Evolutionary conservation across 1,140 invertebrate species (phyloP).

Genomic region (Trichogramma pretiosum): DNA sequence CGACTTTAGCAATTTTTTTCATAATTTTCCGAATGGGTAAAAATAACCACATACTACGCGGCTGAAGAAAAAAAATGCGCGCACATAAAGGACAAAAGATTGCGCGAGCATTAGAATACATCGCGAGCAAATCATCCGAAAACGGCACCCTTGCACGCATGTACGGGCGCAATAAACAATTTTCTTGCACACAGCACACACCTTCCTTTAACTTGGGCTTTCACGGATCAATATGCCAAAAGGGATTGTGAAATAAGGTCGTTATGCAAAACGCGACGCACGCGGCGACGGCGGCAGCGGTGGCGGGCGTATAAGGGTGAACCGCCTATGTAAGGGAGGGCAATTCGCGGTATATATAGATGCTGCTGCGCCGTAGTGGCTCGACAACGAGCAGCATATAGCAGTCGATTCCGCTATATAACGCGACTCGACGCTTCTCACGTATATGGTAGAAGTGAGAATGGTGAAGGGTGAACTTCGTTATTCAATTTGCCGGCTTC

Average conservation of each 20-base stretch:
- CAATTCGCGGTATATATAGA: constrained; percentile 35
- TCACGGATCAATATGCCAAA: constrained; percentile 42
- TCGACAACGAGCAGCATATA: constrained; percentile 24
- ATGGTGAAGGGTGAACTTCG: constrained; percentile 36
- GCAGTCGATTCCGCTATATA: constrained; percentile 31
- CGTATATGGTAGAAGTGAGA: not conserved
- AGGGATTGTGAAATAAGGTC: constrained; percentile 41
- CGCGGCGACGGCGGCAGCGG: constrained; percentile 14
- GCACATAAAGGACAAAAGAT: too few species aligned
- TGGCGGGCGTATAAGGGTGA: constrained; percentile 11
- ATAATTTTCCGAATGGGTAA: too few species aligned
- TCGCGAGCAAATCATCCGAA: too few species aligned
- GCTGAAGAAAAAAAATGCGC: too few species aligned
- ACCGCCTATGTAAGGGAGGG: too few species aligned
- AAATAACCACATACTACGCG: too few species aligned
- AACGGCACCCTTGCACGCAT: too few species aligned
- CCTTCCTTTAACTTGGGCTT: constrained; percentile 17
- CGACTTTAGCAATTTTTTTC: too few species aligned
- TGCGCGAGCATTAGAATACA: too few species aligned
- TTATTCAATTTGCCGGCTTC: constrained; percentile 40
- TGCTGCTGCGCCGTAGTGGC: too few species aligned
- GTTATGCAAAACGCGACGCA: constrained; percentile 37
- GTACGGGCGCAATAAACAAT: constrained; percentile 26
- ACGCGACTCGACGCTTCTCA: too few species aligned
- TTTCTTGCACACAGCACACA: too few species aligned